Conservation (phyloP, 2,888 invertebrate genomes). For the Strigamia crassipes region DNA sequence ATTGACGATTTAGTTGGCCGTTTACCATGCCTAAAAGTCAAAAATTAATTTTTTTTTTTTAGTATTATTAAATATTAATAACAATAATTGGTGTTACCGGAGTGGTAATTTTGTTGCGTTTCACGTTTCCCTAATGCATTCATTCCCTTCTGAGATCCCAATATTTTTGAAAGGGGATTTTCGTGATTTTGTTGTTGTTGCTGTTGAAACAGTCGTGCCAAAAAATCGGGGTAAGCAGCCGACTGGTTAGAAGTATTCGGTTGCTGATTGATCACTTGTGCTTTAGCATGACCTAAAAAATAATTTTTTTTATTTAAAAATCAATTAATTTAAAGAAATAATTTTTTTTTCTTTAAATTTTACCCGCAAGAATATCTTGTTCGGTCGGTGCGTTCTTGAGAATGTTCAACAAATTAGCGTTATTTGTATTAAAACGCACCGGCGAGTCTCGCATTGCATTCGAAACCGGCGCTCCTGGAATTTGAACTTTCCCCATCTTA, state of each 20-base stretch:
- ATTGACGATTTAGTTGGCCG: not conserved
- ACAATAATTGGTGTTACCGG: not conserved
- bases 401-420: slow-evolving; percentile 47
- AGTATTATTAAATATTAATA: too few relatives aligned
- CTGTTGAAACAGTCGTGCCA: slow-evolving; percentile 38
- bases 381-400: slow-evolving; percentile 52
- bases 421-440: slow-evolving; percentile 13
- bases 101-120: not conserved
- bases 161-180: slow-evolving; percentile 48
- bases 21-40: not conserved
- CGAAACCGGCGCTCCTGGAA: slow-evolving; percentile 3
- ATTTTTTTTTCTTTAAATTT: too few relatives aligned
- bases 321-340: not conserved
- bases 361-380: slow-evolving; percentile 51
- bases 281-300: slow-evolving; percentile 38
- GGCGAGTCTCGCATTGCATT: not conserved
- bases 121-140: not conserved
- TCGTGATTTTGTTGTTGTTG: slow-evolving; percentile 44
- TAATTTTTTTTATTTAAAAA: not conserved
- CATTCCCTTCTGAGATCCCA: slow-evolving; percentile 17
- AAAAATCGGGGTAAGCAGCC: slow-evolving; percentile 31
- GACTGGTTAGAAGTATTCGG: not conserved
- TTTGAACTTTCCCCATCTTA: slow-evolving; percentile 29
- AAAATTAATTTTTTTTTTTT: too few relatives aligned
- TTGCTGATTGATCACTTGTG: slow-evolving; percentile 14